Conservation (phyloP, 2,888 invertebrate genomes). For the Ornithoptera priamus region DNA sequence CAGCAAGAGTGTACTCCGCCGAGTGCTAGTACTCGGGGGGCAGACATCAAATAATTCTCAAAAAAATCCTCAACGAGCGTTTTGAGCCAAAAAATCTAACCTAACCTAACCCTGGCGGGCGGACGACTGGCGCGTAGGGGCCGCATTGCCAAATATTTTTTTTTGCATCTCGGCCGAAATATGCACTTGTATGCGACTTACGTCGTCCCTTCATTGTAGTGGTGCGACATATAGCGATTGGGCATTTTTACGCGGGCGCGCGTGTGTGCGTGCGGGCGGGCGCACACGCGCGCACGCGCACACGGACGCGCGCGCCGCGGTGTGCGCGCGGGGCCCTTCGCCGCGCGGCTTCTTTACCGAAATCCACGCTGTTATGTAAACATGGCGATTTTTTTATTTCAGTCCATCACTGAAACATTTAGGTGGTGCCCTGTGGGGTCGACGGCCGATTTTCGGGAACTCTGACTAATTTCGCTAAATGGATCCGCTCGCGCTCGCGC, state of each 20-base stretch:
- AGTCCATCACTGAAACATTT: constrained; percentile 64
- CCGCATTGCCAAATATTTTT: constrained; percentile 81
- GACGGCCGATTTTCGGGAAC: constrained; percentile 75
- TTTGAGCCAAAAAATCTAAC: constrained; percentile 81
- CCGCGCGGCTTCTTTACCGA: constrained; percentile 69
- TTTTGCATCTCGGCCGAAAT: constrained; percentile 81
- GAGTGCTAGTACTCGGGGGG: constrained; percentile 41
- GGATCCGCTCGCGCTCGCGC: constrained; percentile 52
- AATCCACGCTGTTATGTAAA: constrained; percentile 75
- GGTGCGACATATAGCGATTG: constrained; percentile 77
- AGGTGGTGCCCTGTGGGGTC: constrained; percentile 71
- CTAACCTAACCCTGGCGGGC: constrained; percentile 80
- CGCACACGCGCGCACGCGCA: constrained; percentile 46
- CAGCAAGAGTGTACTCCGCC: constrained; percentile 63
- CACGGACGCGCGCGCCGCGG: constrained; percentile 51
- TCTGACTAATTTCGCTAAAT: constrained; percentile 74
- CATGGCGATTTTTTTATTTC: constrained; percentile 64
- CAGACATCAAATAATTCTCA: constrained; percentile 67
- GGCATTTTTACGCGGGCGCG: constrained; percentile 67
- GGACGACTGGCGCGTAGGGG: constrained; percentile 80
- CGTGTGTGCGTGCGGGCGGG: constrained; percentile 64
- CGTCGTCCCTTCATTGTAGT: constrained; percentile 79
- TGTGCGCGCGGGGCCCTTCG: constrained; percentile 70
- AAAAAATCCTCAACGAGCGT: constrained; percentile 76
- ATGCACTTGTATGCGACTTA: constrained; percentile 81